Percentiles rank a stretch among this genome's conserved stretches.
phyloP scores from a whole-genome alignment of 2,113 vertebrate genomes.

The Cynocephalus volans region DNA sequence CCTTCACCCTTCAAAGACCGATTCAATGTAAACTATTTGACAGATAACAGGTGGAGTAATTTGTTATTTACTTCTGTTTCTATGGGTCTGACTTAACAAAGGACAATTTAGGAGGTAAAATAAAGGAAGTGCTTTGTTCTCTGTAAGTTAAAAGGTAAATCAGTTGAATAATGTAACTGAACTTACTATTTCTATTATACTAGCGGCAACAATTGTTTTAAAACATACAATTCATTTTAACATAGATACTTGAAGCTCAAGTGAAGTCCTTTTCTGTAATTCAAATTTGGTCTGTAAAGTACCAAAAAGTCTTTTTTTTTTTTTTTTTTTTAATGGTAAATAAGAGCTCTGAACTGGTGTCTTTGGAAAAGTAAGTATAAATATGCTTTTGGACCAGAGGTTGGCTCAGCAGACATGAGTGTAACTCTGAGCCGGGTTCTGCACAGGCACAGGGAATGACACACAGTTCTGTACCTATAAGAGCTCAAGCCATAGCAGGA shows the following conservation, averaged over 20 bases:
- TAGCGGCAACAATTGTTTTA: background rate
- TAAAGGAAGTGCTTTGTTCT: background rate
- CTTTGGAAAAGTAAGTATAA: background rate
- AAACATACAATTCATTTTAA: background rate
- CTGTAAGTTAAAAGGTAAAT: background rate
- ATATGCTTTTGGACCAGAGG: background rate
- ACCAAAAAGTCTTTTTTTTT: background rate
- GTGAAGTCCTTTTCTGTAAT: background rate
- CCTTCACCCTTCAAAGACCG: background rate
- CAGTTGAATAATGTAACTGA: background rate
- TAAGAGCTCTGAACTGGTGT: background rate
- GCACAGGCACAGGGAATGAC: background rate
- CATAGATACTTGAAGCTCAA: background rate
- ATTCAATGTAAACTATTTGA: background rate
- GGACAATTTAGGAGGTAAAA: background rate
- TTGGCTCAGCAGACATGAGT: background rate
- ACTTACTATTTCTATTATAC: background rate
- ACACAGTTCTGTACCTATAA: background rate
- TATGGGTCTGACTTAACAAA: background rate
- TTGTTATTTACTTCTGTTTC: slow-evolving; percentile 8
- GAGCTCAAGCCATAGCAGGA: background rate
- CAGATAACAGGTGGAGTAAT: background rate
- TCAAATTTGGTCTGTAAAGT: background rate
- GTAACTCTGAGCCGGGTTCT: background rate
- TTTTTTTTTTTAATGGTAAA: background rate